Evolutionary conservation across 2,797 vertebrate genomes (phyloP).

Genomic region (Heteromormyrus szaboi): DNA sequence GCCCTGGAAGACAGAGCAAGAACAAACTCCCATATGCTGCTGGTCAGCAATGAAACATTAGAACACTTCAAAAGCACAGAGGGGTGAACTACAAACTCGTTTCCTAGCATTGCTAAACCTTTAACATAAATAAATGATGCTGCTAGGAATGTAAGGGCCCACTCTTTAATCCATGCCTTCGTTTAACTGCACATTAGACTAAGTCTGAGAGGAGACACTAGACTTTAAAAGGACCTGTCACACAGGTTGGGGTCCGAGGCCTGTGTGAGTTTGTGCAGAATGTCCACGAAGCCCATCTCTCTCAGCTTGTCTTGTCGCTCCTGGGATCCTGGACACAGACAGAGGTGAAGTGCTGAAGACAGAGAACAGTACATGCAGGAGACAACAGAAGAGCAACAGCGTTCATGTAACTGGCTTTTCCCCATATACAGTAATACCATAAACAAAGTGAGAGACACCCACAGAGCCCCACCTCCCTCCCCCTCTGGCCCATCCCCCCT

Average conservation of each 20-base stretch:
- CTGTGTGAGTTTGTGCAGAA: conserved; percentile 92
- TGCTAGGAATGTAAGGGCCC: background rate
- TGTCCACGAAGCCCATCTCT: conserved; percentile 95
- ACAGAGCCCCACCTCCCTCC: background rate
- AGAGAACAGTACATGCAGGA: background rate
- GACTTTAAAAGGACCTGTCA: conserved; percentile 73
- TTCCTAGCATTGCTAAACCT: background rate
- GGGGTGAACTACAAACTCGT: background rate
- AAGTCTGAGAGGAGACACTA: background rate
- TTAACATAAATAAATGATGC: background rate
- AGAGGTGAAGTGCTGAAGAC: background rate
- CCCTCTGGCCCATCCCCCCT: background rate
- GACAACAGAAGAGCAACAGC: background rate
- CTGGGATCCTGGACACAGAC: conserved; percentile 76
- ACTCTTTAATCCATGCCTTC: background rate
- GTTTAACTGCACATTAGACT: background rate
- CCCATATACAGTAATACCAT: background rate
- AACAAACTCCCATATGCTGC: background rate
- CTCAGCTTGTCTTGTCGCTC: conserved; percentile 93
- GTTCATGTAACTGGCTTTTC: background rate
- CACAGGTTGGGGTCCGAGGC: conserved; percentile 87
- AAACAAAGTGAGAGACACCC: background rate
- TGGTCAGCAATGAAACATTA: background rate
- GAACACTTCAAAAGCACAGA: background rate
- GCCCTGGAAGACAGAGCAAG: conserved; percentile 66